Base-by-base conservation (phyloP, 2,113 vertebrate species). In the Phalacrocorax pelagicus region DNA sequence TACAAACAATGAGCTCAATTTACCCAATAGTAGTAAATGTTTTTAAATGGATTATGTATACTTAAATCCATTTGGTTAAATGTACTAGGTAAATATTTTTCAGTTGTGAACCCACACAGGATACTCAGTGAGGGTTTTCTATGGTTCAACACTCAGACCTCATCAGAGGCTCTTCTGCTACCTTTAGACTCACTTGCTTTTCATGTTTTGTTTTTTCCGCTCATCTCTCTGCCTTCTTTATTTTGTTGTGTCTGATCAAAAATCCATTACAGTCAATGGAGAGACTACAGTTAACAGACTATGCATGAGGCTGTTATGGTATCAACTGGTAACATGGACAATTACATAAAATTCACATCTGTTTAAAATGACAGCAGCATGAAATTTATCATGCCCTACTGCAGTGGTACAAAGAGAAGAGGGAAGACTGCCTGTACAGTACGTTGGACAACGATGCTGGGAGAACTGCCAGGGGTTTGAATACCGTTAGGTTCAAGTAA, bases 1-100 rank as follows among this genome's bases (percentile, higher is more conserved):
- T 57, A 97, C 93, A 97, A 97, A 97, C 96, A 96, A 95, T 84
- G 95, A 96, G 90, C 92, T 97, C 96, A 92, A 95, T 98, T 97
- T 97, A 94, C 89, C 81, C 92, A 92, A 72, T 86, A 93, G 96
- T 95, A 92, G 94, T 91, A 90, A 94, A 96, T 94, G 86, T 95
- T 97, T 96, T 89, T 90, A 97, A 97, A 97, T 97, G 93, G 97
- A 95, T 97, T 96, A 92, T 70, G 57, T 94, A 88, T 15, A 86
- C 88, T 96, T 96, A 95, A 94, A 92, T 66, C 82, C 75, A 70
- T 95, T 96, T 92, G 79, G 71, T 95, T 95, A 94, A 96, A 96
- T 11, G 70, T 81, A 92, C 84, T 96, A 93, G 81, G 96, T 92
- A 97, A 97, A 95, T 91, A 96, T 94, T 97, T 97, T 95, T 88